Evolutionary conservation across 2,113 vertebrate species (phyloP), one percentile per base, ranked within the genome.

Genomic region (Spea multiplicata): DNA sequence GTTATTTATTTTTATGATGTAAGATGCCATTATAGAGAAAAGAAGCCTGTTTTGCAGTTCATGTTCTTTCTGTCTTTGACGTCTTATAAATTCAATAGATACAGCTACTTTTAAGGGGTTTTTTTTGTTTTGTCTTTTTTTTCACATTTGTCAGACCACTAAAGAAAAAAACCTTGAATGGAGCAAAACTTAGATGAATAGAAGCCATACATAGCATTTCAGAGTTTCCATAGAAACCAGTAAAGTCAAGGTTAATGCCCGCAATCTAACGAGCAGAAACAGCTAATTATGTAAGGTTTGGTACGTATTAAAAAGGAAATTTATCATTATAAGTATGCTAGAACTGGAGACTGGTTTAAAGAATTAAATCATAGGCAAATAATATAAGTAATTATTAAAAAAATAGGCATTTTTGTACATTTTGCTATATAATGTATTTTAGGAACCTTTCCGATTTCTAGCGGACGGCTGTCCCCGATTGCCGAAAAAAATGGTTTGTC

Each of bases 191-290:
- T 3, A 13, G 45, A 49, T 57, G 61, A 67, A 49, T 44, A n/a
- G 45, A 49, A 68, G 53, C 50, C 12, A 52, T 68, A 14, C 75
- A 69, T 48, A 59, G 66, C 50, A 76, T 76, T 59, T 69, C 75
- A 69, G 16, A 44, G 75, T 76, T 76, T 14, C 75, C 53, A 69
- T 48, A n/a, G 75, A 61, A 76, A 76, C 64, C 45, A 30, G 5
- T 12, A 17, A 66, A 69, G 75, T 76, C 66, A 76, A 76, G 75
- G 75, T 30, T 76, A 65, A 67, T 49, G 74, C 74, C 74, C 68
- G 66, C 50, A 66, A 61, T 53, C 44, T 55, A 76, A 76, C 57
- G 46, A 76, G 52, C 45, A 76, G 50, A 76, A 59, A 47, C 69
- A 53, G 44, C 12, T 76, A 76, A 76, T 76, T 76, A 76, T 48